Evolutionary conservation across 2,113 vertebrate species (phyloP).

Genomic region (Carollia perspicillata): DNA sequence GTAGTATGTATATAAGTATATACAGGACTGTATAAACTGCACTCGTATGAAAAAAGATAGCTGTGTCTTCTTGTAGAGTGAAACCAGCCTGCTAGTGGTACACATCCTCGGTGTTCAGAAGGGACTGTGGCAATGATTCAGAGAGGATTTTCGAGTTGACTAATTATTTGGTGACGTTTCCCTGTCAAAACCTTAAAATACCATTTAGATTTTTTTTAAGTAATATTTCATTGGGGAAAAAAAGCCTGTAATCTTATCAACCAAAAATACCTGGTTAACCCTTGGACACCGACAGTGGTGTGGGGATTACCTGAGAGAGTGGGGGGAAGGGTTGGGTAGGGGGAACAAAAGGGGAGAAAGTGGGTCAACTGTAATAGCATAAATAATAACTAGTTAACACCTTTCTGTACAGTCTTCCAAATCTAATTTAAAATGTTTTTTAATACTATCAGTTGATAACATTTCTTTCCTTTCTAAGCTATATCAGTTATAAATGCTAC

Average conservation of each 20-base stretch:
- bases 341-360: too few species aligned
- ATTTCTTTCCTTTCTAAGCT: background rate
- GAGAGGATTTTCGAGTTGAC: background rate
- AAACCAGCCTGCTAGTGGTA: background rate
- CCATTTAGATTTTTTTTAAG: background rate
- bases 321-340: too few species aligned
- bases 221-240: background rate
- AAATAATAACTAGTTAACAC: background rate
- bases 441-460: background rate
- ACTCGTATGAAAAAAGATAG: background rate
- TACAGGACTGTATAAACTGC: background rate
- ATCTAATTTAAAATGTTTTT: background rate
- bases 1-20: background rate
- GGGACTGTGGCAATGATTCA: background rate
- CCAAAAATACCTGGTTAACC: background rate
- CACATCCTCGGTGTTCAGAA: background rate
- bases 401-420: background rate
- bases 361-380: too few species aligned
- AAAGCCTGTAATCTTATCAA: background rate
- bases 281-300: too few species aligned
- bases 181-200: background rate
- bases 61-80: background rate
- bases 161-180: background rate
- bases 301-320: too few species aligned
- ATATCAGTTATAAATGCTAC: background rate